Percentiles rank a stretch among this genome's conserved stretches.
Evolutionary conservation across 2,113 vertebrate genomes (phyloP).

Genomic region (Siniperca knerii): DNA sequence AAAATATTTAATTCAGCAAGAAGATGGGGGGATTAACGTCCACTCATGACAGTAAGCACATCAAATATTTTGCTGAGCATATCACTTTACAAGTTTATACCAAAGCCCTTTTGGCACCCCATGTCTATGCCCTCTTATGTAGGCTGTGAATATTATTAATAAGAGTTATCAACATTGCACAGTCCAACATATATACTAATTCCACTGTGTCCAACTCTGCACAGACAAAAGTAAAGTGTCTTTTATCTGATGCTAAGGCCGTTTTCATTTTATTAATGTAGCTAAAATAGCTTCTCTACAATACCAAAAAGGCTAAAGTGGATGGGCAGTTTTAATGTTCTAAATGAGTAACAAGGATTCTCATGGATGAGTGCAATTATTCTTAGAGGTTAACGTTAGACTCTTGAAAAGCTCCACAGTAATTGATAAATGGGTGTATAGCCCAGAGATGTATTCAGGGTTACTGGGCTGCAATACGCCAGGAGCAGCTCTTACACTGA

Average conservation of each 20-base stretch:
- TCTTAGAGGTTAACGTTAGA: slow-evolving; percentile 76
- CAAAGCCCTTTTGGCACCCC: slow-evolving; percentile 28
- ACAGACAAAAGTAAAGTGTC: slow-evolving; percentile 21
- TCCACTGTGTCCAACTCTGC: slow-evolving; percentile 17
- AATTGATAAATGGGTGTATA: slow-evolving; percentile 80
- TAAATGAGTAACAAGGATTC: slow-evolving; percentile 60
- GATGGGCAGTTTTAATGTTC: slow-evolving; percentile 53
- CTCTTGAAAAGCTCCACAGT: slow-evolving; percentile 71
- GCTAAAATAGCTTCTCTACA: slow-evolving; percentile 47
- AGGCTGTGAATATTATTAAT: slow-evolving; percentile 33
- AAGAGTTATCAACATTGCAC: slow-evolving; percentile 30
- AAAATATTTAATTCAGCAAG: slow-evolving; percentile 57
- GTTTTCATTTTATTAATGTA: slow-evolving; percentile 43
- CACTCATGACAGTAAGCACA: slow-evolving; percentile 65
- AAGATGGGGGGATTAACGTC: slow-evolving; percentile 63
- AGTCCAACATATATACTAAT: slow-evolving; percentile 23
- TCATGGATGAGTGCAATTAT: slow-evolving; percentile 71
- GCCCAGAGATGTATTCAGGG: slow-evolving; percentile 75
- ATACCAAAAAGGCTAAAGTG: slow-evolving; percentile 45
- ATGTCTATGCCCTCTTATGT: slow-evolving; percentile 41
- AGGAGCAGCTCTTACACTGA: slow-evolving; percentile 74
- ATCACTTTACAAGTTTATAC: slow-evolving; percentile 61
- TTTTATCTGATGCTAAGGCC: slow-evolving; percentile 27
- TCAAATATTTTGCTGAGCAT: slow-evolving; percentile 67
- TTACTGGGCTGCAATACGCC: slow-evolving; percentile 77